phyloP scores from a whole-genome alignment of 2,888 invertebrate species.

The Phyllotreta striolata region DNA sequence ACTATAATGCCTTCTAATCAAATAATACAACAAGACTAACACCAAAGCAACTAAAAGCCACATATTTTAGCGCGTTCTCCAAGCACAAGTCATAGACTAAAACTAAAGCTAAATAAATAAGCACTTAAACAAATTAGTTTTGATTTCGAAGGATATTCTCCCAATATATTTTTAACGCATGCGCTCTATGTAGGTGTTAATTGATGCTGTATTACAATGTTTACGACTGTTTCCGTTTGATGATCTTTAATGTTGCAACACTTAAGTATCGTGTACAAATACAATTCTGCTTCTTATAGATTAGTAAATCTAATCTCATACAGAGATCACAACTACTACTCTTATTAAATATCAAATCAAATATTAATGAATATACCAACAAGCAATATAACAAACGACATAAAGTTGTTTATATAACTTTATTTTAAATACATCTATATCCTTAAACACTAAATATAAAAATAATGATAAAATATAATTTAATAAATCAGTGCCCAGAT shows the following conservation, averaged over 20 bases:
- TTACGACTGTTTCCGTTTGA: too few species aligned
- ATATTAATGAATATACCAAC: neutral
- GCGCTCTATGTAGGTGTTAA: too few species aligned
- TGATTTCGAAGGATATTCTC: neutral
- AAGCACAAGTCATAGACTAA: neutral
- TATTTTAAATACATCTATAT: neutral
- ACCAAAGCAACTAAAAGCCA: constrained; percentile 19
- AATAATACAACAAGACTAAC: constrained; percentile 13
- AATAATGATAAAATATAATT: neutral
- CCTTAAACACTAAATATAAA: neutral
- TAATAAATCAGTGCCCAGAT: constrained; percentile 42
- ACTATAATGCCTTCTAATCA: constrained; percentile 7
- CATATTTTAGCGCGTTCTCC: constrained; percentile 25
- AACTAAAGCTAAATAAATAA: neutral
- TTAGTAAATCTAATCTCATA: too few species aligned
- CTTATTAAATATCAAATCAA: too few species aligned
- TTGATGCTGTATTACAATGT: too few species aligned
- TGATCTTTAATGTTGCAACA: too few species aligned
- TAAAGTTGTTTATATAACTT: too few species aligned
- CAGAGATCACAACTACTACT: too few species aligned
- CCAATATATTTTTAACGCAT: neutral
- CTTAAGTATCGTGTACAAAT: too few species aligned
- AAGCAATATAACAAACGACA: too few species aligned
- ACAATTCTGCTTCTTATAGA: too few species aligned
- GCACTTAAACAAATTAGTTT: neutral